Conservation (phyloP, 2,888 invertebrate genomes). For the Clusia tigrina region DNA sequence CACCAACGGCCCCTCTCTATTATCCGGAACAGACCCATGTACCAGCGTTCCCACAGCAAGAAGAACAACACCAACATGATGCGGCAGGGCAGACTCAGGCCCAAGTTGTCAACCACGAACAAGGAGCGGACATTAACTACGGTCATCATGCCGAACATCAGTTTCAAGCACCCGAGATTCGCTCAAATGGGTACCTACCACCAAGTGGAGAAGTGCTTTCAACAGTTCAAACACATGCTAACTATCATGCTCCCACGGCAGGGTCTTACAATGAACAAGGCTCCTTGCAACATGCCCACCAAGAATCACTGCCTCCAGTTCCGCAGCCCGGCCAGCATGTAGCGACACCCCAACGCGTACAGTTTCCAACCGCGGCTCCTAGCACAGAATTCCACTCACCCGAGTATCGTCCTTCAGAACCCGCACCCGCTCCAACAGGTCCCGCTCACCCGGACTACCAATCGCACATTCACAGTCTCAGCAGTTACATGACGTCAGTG, state of each 20-base stretch:
- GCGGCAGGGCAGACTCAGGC: conserved; percentile 32
- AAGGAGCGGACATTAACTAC: conserved; percentile 36
- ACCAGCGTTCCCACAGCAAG: conserved; percentile 23
- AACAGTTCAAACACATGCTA: not conserved
- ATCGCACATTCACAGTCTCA: conserved; percentile 44
- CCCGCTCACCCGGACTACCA: not conserved
- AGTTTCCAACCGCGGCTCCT: conserved; percentile 13
- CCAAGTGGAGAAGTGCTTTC: not conserved
- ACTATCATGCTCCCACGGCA: conserved; percentile 8
- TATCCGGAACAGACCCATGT: conserved; percentile 29
- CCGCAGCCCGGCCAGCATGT: conserved; percentile 9
- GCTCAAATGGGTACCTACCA: not conserved
- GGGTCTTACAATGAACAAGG: not conserved
- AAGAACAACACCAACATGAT: conserved; percentile 23
- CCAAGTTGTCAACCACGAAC: conserved; percentile 28
- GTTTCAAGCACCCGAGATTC: not conserved
- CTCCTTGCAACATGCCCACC: conserved; percentile 5
- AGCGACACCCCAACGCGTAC: not conserved
- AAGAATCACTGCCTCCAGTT: conserved; percentile 19
- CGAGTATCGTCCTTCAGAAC: no score
- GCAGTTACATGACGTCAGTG: conserved; percentile 52
- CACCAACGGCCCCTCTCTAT: conserved; percentile 44
- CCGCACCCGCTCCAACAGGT: conserved; percentile 30
- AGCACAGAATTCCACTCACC: not conserved
- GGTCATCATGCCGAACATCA: conserved; percentile 24